phyloP scores from a whole-genome alignment of 1,140 invertebrate species.

The Cotesia glomerata region DNA sequence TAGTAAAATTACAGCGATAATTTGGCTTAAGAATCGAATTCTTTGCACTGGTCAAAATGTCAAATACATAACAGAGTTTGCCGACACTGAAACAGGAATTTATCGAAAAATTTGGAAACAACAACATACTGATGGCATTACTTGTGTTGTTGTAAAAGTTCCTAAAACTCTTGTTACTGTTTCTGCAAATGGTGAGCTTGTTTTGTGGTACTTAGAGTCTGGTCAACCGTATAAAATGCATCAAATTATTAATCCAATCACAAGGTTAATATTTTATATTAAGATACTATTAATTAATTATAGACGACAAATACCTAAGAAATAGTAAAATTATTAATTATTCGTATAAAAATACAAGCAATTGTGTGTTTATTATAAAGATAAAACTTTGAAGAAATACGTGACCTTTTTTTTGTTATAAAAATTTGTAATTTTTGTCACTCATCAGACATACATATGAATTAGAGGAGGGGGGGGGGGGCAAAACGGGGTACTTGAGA shows the following conservation, averaged over 20 bases:
- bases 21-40: constrained; percentile 64
- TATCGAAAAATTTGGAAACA: constrained; percentile 68
- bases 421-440: no score
- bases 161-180: constrained; percentile 73
- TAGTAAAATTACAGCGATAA: constrained; percentile 53
- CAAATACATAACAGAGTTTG: constrained; percentile 72
- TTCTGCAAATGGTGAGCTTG: constrained; percentile 76
- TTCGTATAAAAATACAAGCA: no score
- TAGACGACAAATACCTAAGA: no score
- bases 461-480: no score
- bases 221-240: constrained; percentile 68
- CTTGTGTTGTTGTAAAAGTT: constrained; percentile 67
- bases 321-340: no score
- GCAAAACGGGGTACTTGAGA: no score
- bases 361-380: no score
- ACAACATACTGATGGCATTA: constrained; percentile 76
- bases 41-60: constrained; percentile 74
- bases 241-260: constrained; percentile 41
- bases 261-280: constrained; percentile 36
- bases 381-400: no score
- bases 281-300: no score
- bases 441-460: no score
- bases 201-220: constrained; percentile 79
- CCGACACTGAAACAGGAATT: constrained; percentile 61
- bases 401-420: no score